Percentiles rank a stretch among this genome's conserved stretches.
Evolutionary conservation across 1,140 invertebrate genomes (phyloP).

Genomic region (Andrena cerasifolii): DNA sequence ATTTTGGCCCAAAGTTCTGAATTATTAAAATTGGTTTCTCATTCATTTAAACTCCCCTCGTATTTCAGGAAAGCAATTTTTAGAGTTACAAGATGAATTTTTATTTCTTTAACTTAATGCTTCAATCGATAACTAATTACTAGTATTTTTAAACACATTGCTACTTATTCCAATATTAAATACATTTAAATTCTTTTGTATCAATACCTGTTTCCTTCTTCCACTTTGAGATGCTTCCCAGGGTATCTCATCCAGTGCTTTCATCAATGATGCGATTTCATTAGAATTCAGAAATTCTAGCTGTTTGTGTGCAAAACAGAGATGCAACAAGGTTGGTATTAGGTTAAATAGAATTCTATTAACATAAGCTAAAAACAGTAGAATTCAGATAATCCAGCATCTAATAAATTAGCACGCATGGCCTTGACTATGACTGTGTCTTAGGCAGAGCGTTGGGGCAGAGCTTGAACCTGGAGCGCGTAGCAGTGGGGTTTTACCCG

Average conservation of each 20-base stretch:
- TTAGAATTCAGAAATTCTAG: slow-evolving; percentile 88
- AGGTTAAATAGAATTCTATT: background rate
- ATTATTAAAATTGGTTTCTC: slow-evolving; percentile 2
- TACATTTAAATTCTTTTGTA: slow-evolving; percentile 73
- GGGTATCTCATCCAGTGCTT: slow-evolving; percentile 89
- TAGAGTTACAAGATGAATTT: too few species aligned
- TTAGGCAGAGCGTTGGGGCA: too few species aligned
- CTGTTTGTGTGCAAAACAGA: slow-evolving; percentile 68
- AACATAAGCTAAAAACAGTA: slow-evolving; percentile 31
- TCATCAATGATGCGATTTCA: slow-evolving; percentile 88
- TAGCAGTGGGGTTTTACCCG: too few species aligned
- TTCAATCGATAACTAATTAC: background rate
- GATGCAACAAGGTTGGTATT: slow-evolving; percentile 11
- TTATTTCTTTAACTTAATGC: background rate
- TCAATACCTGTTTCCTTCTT: slow-evolving; percentile 92
- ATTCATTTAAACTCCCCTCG: too few species aligned
- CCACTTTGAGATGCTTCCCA: slow-evolving; percentile 98
- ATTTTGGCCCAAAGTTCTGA: slow-evolving; percentile 98
- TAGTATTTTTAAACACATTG: background rate
- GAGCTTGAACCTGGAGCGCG: too few species aligned
- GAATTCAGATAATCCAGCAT: too few species aligned
- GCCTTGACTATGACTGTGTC: too few species aligned
- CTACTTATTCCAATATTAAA: slow-evolving; percentile 5
- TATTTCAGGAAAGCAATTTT: too few species aligned
- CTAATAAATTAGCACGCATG: too few species aligned